These are phyloP conservation scores for Perdita meconis DNA, from an alignment of 2,888 invertebrate genomes.

Conservation along the genomic window DNA sequence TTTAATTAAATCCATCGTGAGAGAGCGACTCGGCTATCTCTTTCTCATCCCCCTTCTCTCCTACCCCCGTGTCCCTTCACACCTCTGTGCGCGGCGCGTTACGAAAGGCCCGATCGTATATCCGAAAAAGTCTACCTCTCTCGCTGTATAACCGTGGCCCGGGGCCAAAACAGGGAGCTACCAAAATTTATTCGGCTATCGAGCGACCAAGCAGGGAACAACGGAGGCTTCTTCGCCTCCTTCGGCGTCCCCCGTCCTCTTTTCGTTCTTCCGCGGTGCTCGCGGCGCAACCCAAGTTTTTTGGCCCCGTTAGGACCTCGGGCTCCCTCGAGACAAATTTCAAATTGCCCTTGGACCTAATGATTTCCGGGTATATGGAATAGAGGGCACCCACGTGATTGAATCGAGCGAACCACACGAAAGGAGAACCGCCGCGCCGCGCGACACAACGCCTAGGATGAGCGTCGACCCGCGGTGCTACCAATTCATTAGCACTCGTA, in stretches of 20 bases:
- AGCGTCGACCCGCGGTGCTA: constrained; percentile 57
- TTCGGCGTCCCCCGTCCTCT: constrained; percentile 39
- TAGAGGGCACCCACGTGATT: constrained; percentile 31
- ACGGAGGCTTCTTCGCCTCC: constrained; percentile 26
- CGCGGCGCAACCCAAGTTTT: constrained; percentile 48
- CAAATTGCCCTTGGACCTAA: constrained; percentile 74
- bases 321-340: constrained; percentile 69
- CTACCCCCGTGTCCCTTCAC: constrained; percentile 15
- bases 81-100: constrained; percentile 66
- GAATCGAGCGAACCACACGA: constrained; percentile 1
- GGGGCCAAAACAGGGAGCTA: constrained; percentile 83
- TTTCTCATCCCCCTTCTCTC: constrained; percentile 33
- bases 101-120: constrained; percentile 74
- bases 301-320: constrained; percentile 36
- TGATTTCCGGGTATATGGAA: constrained; percentile 78
- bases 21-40: constrained; percentile 70
- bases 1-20: constrained; percentile 84
- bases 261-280: constrained; percentile 57
- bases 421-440: not conserved
- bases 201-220: constrained; percentile 54
- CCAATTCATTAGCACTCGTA: constrained; percentile 84
- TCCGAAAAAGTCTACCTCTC: constrained; percentile 71
- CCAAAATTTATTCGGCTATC: constrained; percentile 83
- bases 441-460: not conserved
- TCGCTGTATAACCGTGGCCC: constrained; percentile 67